Evolutionary conservation across 1,140 invertebrate species (phyloP).

Genomic region (Cotesia vestalis): DNA sequence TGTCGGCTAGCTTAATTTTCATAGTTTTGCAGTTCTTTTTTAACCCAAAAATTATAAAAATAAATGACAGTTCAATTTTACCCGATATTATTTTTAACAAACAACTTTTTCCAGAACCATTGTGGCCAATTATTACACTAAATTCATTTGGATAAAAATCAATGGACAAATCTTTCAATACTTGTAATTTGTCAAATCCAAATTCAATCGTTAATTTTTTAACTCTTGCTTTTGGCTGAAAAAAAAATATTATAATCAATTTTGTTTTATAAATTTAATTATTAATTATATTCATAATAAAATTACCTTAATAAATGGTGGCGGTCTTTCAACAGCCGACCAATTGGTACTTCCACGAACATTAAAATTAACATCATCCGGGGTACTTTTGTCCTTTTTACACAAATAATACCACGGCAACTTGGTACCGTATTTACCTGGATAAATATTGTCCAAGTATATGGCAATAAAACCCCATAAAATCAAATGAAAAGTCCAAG

Average conservation of each 20-base stretch:
- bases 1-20: too few relatives aligned
- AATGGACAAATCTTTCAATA: constrained; percentile 76
- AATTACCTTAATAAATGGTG: constrained; percentile 40
- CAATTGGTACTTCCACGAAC: constrained; percentile 44
- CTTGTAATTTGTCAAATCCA: constrained; percentile 52
- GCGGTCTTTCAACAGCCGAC: constrained; percentile 41
- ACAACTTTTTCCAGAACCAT: constrained; percentile 67
- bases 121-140: constrained; percentile 80
- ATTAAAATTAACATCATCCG: constrained; percentile 23
- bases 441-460: constrained; percentile 44
- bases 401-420: constrained; percentile 44
- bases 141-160: constrained; percentile 77
- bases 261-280: constrained; percentile 20
- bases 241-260: neutral
- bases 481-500: constrained; percentile 42
- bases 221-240: constrained; percentile 39
- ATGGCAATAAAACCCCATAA: constrained; percentile 41
- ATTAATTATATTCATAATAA: neutral
- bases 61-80: constrained; percentile 34
- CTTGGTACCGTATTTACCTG: constrained; percentile 42
- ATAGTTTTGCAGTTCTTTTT: too few relatives aligned
- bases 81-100: constrained; percentile 72
- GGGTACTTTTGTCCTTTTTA: constrained; percentile 31
- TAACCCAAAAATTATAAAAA: constrained; percentile 1
- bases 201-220: constrained; percentile 42